Conservation (phyloP, 2,797 vertebrate genomes). For the Ibycter americanus region DNA sequence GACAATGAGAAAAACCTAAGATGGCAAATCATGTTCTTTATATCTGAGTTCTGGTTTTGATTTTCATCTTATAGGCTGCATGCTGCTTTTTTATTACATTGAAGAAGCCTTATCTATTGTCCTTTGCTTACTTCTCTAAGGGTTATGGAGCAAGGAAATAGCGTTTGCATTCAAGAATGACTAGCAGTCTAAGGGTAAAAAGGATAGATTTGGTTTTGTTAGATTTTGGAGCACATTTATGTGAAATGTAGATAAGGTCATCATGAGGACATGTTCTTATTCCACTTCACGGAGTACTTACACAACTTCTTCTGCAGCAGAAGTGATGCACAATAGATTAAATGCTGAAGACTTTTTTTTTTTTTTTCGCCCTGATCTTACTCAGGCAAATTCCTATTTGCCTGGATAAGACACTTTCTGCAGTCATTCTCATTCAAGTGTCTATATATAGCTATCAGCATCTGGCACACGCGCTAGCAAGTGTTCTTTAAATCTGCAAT, state of each 20-base stretch:
- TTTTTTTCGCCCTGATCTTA: not conserved
- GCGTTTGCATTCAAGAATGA: not conserved
- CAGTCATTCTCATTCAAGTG: not conserved
- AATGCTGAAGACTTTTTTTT: not conserved
- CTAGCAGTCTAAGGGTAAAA: not conserved
- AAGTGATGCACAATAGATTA: not conserved
- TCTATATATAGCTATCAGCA: slow-evolving; percentile 44
- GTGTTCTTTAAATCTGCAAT: not conserved
- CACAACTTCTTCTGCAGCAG: not conserved
- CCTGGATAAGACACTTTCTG: not conserved
- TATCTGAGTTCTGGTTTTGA: not conserved
- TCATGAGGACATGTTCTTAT: not conserved
- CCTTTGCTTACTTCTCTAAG: slow-evolving; percentile 5
- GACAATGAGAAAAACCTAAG: not conserved
- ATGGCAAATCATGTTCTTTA: slow-evolving; percentile 6
- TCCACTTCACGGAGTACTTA: not conserved
- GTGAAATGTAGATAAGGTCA: slow-evolving; percentile 10
- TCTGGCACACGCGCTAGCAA: not conserved
- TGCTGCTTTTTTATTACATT: not conserved
- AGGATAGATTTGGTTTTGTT: not conserved
- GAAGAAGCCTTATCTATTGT: not conserved
- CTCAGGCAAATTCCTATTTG: slow-evolving; percentile 1
- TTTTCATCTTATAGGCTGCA: not conserved
- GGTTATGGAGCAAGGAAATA: not conserved
- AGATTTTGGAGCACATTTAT: slow-evolving; percentile 12